Conservation (phyloP, 1,140 invertebrate genomes). For the Penaeus japonicus region DNA sequence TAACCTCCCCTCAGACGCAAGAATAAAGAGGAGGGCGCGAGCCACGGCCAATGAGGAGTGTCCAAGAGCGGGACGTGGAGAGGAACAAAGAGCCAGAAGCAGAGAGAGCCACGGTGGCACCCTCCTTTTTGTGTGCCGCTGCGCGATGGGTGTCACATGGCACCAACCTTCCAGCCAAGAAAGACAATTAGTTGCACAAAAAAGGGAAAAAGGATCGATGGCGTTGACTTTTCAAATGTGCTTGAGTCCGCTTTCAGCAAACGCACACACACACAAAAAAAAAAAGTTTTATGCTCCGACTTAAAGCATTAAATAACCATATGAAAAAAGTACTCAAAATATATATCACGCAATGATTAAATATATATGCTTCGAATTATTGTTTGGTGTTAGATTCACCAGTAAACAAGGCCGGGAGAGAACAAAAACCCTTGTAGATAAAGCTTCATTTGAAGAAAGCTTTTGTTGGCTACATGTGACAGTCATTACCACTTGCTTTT, state of each 20-base stretch:
- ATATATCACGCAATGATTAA: no score
- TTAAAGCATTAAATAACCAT: neutral
- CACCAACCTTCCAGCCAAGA: neutral
- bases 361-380: no score
- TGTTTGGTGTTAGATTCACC: no score
- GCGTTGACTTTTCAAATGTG: neutral
- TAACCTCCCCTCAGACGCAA: no score
- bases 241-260: neutral
- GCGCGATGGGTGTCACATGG: conserved; percentile 12
- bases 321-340: no score
- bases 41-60: no score
- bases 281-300: neutral
- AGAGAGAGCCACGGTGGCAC: neutral
- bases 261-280: neutral
- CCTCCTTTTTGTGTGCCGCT: neutral
- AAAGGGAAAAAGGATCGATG: conserved; percentile 21
- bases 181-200: neutral
- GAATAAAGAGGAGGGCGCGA: no score
- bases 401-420: neutral
- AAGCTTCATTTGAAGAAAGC: conserved; percentile 33
- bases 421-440: neutral
- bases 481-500: conserved; percentile 18
- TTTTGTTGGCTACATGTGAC: conserved; percentile 38
- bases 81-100: neutral
- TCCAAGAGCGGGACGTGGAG: neutral